Conservation (phyloP, 2,113 vertebrate genomes). For the Saguinus midas region DNA sequence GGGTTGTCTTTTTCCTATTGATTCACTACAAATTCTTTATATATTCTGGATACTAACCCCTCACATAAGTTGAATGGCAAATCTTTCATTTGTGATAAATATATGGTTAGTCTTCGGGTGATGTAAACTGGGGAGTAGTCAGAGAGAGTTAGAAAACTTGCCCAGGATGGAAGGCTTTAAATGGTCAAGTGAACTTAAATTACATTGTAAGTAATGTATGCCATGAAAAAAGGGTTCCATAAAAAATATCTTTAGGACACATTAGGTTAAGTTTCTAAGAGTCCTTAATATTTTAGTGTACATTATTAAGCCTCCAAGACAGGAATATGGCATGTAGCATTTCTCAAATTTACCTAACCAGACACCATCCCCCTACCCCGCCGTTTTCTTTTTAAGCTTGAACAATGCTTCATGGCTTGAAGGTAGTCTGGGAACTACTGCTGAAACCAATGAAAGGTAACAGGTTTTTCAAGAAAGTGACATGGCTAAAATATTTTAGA, state of each 20-base stretch:
- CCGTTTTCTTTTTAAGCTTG: neutral
- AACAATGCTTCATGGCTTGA: constrained; percentile 10
- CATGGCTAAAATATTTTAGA: neutral
- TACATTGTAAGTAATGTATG: neutral
- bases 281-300: neutral
- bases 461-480: constrained; percentile 7
- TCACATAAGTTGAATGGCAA: neutral
- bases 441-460: neutral
- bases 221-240: neutral
- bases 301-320: neutral
- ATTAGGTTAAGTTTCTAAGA: constrained; percentile 20
- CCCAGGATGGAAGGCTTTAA: neutral
- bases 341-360: constrained; percentile 17
- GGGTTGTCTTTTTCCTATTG: neutral
- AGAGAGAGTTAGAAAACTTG: neutral
- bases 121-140: neutral
- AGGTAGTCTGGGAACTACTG: neutral
- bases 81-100: neutral
- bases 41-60: neutral
- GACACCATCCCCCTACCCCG: neutral
- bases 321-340: neutral
- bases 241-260: neutral
- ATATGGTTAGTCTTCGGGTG: neutral
- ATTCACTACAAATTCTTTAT: neutral
- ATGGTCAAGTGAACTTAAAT: neutral